Percentiles rank a stretch among this genome's conserved stretches.
Evolutionary conservation across 1,140 invertebrate genomes (phyloP).

Genomic region (Drosophila yakuba): DNA sequence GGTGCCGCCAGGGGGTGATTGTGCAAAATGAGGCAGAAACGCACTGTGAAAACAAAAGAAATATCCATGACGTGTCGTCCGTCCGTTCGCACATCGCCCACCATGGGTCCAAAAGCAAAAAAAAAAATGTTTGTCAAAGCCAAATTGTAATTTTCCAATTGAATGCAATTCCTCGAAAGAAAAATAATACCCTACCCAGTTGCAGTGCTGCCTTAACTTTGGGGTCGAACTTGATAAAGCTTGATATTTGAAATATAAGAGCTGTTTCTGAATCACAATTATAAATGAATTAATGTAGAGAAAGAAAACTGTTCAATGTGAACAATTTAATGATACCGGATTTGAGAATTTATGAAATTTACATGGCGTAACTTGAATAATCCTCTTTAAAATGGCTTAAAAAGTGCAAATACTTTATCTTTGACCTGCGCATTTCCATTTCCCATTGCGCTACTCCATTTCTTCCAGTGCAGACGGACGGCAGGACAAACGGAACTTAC

Average conservation of each 20-base stretch:
- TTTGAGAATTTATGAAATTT: too few species aligned
- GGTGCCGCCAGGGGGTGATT: slow-evolving; percentile 13
- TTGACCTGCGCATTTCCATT: background rate
- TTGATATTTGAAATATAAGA: too few species aligned
- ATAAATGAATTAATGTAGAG: too few species aligned
- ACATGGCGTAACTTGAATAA: too few species aligned
- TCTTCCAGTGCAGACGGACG: slow-evolving; percentile 5
- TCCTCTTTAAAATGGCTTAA: too few species aligned
- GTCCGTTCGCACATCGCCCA: slow-evolving; percentile 5
- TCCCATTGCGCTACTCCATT: too few species aligned
- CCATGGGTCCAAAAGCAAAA: slow-evolving; percentile 13
- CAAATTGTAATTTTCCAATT: slow-evolving; percentile 45
- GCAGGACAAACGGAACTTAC: slow-evolving; percentile 19
- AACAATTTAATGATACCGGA: background rate
- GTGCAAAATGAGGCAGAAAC: slow-evolving; percentile 67
- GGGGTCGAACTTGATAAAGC: background rate
- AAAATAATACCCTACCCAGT: background rate
- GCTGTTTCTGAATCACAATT: too few species aligned
- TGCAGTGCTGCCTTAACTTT: slow-evolving; percentile 9
- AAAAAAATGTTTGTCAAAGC: slow-evolving; percentile 20
- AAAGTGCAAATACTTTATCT: too few species aligned
- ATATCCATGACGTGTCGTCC: slow-evolving; percentile 26
- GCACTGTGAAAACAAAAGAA: slow-evolving; percentile 37
- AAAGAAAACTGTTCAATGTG: too few species aligned
- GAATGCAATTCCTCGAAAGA: slow-evolving; percentile 12